These are phyloP conservation scores for Parnassius apollo DNA, from an alignment of 2,888 invertebrate species.

Conservation along the genomic window DNA sequence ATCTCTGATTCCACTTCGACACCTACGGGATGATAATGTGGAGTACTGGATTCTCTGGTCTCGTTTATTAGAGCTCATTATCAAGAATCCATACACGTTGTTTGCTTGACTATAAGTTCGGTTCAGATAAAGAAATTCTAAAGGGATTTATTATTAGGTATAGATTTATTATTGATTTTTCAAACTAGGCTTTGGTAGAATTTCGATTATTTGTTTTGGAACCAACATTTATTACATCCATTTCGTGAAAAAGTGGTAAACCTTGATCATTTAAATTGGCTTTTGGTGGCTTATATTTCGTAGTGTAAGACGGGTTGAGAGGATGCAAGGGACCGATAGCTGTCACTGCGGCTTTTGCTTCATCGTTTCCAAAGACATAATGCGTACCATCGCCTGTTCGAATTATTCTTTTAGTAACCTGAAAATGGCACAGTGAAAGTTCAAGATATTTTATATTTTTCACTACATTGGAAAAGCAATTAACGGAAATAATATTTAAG, in stretches of 20 bases:
- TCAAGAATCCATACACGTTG: too few species aligned
- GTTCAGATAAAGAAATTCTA: too few species aligned
- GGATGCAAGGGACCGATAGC: slow-evolving; percentile 63
- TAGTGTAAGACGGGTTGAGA: slow-evolving; percentile 62
- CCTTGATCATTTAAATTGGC: slow-evolving; percentile 53
- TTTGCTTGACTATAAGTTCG: too few species aligned
- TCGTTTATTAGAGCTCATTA: too few species aligned
- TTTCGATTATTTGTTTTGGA: slow-evolving; percentile 3
- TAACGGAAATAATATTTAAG: too few species aligned
- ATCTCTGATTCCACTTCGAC: too few species aligned
- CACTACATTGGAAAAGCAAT: too few species aligned
- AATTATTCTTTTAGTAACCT: slow-evolving; percentile 79
- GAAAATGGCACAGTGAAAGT: slow-evolving; percentile 6
- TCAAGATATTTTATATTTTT: too few species aligned
- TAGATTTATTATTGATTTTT: too few species aligned
- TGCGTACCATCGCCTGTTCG: slow-evolving; percentile 86
- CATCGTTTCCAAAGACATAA: slow-evolving; percentile 68
- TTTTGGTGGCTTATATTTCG: slow-evolving; percentile 49
- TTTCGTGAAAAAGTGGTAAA: slow-evolving; percentile 61
- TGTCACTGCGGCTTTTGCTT: slow-evolving; percentile 50
- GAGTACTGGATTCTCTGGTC: too few species aligned
- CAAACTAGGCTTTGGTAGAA: not conserved
- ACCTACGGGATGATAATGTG: too few species aligned
- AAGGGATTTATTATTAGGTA: too few species aligned
- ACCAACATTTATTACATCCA: slow-evolving; percentile 46